Evolutionary conservation across 2,888 invertebrate genomes (phyloP), one percentile per base, ranked within the genome.

Genomic region (Drosophila histrio): DNA sequence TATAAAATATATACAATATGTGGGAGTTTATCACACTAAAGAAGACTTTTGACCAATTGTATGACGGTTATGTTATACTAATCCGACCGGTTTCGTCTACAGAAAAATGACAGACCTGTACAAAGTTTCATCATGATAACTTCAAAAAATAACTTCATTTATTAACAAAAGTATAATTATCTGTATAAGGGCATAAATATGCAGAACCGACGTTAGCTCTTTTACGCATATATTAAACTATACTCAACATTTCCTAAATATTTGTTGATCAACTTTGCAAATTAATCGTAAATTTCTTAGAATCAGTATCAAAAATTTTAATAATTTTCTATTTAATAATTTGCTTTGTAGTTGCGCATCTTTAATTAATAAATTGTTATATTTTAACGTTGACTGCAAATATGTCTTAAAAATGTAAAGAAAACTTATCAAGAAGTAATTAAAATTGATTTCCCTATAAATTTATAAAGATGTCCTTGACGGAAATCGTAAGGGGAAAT

Each of bases 401-500:
- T 44, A 17, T 9, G n/a, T 6, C 22, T 21, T 15, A 13, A 19
- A 30, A 32, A 32, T 26, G n/a, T 24, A 9, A 2, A 21, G n/a
- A 32, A 19, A 34, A 34, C 34, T 26, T 36, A 26, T 21, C n/a
- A 21, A 28, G 38, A 47, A 38, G 57, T 21, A 28, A 46, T 57
- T 38, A 15, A 21, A 38, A 46, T 22, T 36, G 11, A 3, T 15
- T 28, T 21, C 2, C 5, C 5, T 1, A 15, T 28, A 13, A 6
- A 36, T 43, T 24, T 28, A 36, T 13, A 6, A 28, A 46, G 34
- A 24, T 34, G n/a, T 24, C 2, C 17, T 56, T 24, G 54, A 11
- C 3, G 11, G 8, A 13, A 19, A 46, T 46, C 28, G 26, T 19
- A 6, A 13, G 36, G 24, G 15, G 21, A 26, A 28, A 9, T 26